Base-by-base conservation (phyloP, 2,113 vertebrate species). In the Axis porcinus region DNA sequence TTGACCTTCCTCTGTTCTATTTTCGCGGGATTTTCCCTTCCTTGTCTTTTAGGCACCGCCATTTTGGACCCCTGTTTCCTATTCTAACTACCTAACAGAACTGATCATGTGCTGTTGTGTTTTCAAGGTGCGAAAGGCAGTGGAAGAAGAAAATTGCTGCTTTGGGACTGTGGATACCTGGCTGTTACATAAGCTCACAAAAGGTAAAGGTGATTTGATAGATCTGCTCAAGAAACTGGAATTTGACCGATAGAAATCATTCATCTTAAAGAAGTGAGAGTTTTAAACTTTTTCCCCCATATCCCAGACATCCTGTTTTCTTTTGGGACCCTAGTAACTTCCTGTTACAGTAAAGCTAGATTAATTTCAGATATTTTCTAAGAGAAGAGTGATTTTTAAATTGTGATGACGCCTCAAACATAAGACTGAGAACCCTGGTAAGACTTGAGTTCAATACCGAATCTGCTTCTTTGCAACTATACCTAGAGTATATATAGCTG, bases 131-230 rank as follows among this genome's bases (percentile, higher is more conserved):
- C 95, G 96, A 95, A 98, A 99, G 94, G 99, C 99, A 12, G 98
- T 99, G 9, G 98, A 97, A 97, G 99, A 99, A 95, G 99, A 98
- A 19, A 99, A 99, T 93, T 99, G 99, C 98, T 99, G 99, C 98
- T 99, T 99, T 98, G 99, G 99, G 88, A 99, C 99, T 23, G 94
- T 99, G 84, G 99, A 99, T 96, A 99, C 99, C 0, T 99, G 99
- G 99, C 99, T 99, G 25, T 98, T 99, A 70, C 99, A 99, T 96
- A 99, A 99, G 97, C 99, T 99, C 86, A 99, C 99, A 17, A 99
- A 99, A 99, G 99, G 99, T 99, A 91, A 98, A 70, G 36, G 15
- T 67, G 76, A 12, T 36, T 25, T 64, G 7, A 13, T 70, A 28
- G 8, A 3, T 95, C 78, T 91, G 0, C n/a, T 94, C 64, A 54